Percentiles rank a stretch among this genome's conserved stretches.
Evolutionary conservation across 2,113 vertebrate genomes (phyloP).

Genomic region (Himantopus leucocephalus): DNA sequence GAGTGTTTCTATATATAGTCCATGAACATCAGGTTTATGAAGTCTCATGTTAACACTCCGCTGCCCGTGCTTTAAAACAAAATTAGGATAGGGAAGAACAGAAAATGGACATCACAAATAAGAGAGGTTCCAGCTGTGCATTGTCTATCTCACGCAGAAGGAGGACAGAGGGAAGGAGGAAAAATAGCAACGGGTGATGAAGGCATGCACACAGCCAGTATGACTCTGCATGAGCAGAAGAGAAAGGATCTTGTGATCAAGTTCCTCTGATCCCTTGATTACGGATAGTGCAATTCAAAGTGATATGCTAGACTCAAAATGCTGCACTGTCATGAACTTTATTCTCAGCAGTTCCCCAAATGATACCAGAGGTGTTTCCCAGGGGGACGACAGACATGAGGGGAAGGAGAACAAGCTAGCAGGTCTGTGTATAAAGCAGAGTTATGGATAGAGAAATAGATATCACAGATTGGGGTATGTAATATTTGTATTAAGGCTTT

Average conservation of each 20-base stretch:
- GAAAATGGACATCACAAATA: neutral
- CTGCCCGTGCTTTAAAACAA: neutral
- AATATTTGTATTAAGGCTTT: neutral
- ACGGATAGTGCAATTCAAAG: neutral
- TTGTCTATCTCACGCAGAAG: neutral
- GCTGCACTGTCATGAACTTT: neutral
- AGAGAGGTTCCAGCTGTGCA: neutral
- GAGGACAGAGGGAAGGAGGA: neutral
- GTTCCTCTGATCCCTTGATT: neutral
- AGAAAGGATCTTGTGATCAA: neutral
- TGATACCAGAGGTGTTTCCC: neutral
- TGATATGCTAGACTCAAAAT: neutral
- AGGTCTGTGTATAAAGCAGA: neutral
- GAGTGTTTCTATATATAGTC: neutral
- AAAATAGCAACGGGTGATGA: neutral
- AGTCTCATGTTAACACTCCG: neutral
- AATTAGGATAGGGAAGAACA: neutral
- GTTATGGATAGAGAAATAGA: neutral
- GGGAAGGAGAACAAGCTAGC: neutral
- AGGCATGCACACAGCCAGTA: neutral
- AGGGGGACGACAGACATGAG: accelerated
- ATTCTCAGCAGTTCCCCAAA: neutral
- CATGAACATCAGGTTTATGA: neutral
- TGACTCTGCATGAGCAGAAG: neutral
- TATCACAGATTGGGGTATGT: neutral